Evolutionary conservation across 2,797 vertebrate species (phyloP).

Genomic region (Eospalax fontanierii): DNA sequence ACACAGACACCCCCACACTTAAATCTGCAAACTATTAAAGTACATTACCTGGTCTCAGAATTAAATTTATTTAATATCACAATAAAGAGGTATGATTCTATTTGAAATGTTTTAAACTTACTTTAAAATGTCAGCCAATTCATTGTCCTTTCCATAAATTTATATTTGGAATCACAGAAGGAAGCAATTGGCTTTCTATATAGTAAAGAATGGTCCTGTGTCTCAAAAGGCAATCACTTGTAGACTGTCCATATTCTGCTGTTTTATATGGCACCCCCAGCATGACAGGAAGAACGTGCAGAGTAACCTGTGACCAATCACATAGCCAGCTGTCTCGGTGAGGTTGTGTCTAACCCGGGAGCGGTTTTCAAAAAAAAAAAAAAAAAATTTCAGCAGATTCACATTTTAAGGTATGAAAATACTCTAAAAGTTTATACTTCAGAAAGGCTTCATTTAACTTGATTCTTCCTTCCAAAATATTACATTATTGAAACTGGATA

Average conservation of each 20-base stretch:
- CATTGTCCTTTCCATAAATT: conserved; percentile 70
- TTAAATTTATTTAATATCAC: conserved; percentile 45
- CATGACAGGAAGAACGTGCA: neutral
- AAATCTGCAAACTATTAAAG: conserved; percentile 38
- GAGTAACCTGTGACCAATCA: neutral
- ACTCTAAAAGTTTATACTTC: neutral
- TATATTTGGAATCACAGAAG: conserved; percentile 66
- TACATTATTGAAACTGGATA: conserved; percentile 83
- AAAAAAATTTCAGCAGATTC: neutral
- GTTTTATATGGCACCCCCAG: neutral
- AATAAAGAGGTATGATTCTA: conserved; percentile 38
- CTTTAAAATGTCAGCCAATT: conserved; percentile 73
- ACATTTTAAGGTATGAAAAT: conserved; percentile 29
- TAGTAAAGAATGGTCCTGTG: neutral
- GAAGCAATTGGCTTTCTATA: conserved; percentile 44
- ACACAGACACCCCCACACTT: neutral
- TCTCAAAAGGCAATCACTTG: conserved; percentile 15
- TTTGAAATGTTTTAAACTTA: conserved; percentile 64
- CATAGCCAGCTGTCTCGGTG: neutral
- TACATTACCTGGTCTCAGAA: neutral
- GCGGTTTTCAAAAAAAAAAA: neutral
- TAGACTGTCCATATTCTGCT: neutral
- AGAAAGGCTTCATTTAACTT: neutral
- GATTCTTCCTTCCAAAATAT: neutral
- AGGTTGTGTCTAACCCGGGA: conserved; percentile 13